These are phyloP conservation scores for Apocheima hispidaria DNA, from an alignment of 2,888 invertebrate species.

Conservation along the genomic window DNA sequence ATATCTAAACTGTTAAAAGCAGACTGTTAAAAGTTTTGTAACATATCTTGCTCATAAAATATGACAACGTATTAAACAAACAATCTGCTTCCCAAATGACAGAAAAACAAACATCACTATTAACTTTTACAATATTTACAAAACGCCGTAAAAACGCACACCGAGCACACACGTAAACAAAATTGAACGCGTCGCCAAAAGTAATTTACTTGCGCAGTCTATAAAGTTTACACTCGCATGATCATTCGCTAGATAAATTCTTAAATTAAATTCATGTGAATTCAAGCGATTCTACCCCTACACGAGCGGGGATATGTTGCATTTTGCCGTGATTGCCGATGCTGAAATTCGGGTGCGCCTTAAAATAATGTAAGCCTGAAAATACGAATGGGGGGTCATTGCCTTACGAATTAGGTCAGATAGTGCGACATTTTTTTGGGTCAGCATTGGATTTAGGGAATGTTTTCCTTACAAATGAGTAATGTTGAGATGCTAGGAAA, in stretches of 20 bases:
- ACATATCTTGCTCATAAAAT: conserved; percentile 39
- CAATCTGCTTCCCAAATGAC: conserved; percentile 24
- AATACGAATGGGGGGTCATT: conserved; percentile 66
- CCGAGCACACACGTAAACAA: conserved; percentile 48
- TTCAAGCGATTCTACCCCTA: conserved; percentile 57
- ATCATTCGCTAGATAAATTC: conserved; percentile 82
- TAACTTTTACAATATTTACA: conserved; percentile 32
- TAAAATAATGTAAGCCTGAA: conserved; percentile 74
- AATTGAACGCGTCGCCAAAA: conserved; percentile 57
- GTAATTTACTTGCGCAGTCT: conserved; percentile 74
- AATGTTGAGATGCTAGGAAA: conserved; percentile 52
- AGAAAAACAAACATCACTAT: conserved; percentile 52
- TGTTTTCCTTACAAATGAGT: conserved; percentile 72
- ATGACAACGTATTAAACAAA: conserved; percentile 34
- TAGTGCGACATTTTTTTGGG: conserved; percentile 74
- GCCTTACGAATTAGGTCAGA: conserved; percentile 76
- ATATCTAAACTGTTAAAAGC: neutral
- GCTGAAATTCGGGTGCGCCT: conserved; percentile 66
- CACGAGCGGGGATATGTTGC: conserved; percentile 46
- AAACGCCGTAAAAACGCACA: conserved; percentile 54
- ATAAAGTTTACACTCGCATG: conserved; percentile 82
- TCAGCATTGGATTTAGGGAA: conserved; percentile 64
- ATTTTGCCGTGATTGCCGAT: conserved; percentile 52
- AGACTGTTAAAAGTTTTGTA: neutral
- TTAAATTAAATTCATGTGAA: conserved; percentile 74